A percentile compares a stretch with the other conserved stretches of the same genome.
These are phyloP conservation scores for Dryomyza anilis DNA, from an alignment of 2,888 invertebrate species.

Conservation along the genomic window DNA sequence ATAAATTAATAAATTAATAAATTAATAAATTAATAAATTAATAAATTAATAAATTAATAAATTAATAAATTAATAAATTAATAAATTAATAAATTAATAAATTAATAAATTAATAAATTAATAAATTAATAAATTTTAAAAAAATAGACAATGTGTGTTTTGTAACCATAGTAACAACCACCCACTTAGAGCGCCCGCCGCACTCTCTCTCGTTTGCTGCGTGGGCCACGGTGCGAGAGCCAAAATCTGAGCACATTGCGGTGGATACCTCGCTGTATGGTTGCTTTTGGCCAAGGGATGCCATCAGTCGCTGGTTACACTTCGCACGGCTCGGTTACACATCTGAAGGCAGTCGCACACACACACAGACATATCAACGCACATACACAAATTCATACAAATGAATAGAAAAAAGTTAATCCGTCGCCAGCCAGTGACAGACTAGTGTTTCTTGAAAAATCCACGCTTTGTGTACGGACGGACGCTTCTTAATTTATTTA, in stretches of 20 bases:
- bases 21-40: no score
- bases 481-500: slow-evolving; percentile 27
- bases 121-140: no score
- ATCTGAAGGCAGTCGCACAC: not conserved
- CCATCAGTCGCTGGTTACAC: slow-evolving; percentile 30
- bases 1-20: no score
- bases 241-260: not conserved
- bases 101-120: no score
- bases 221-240: not conserved
- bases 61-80: no score
- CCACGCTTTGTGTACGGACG: slow-evolving; percentile 13
- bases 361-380: slow-evolving; percentile 1
- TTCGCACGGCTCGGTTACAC: slow-evolving; percentile 24
- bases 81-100: no score
- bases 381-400: not conserved
- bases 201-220: not conserved
- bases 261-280: not conserved
- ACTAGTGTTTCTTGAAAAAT: not conserved
- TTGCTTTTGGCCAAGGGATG: slow-evolving; percentile 25
- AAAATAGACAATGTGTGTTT: no score
- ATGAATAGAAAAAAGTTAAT: slow-evolving; percentile 11
- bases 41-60: no score
- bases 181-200: not conserved
- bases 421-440: slow-evolving; percentile 8
- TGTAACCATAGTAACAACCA: no score